Evolutionary conservation across 1,140 invertebrate species (phyloP).

Genomic region (Subanguina moxae): DNA sequence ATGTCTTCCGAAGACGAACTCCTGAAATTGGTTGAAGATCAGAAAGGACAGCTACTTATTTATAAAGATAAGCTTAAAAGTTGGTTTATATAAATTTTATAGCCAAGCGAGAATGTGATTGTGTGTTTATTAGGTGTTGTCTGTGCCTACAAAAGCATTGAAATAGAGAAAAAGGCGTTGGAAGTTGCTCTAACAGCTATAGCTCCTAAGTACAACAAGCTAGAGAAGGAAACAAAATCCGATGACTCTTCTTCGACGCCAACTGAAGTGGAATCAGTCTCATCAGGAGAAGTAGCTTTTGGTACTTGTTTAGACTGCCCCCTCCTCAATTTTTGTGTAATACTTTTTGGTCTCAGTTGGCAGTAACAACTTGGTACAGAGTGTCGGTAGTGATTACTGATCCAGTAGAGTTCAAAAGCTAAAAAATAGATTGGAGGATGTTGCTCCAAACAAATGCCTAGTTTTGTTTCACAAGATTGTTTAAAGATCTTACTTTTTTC

Average conservation of each 20-base stretch:
- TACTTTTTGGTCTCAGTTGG: no score
- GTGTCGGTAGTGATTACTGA: no score
- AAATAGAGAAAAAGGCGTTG: slow-evolving; percentile 41
- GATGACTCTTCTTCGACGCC: neutral
- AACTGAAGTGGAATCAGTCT: neutral
- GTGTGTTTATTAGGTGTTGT: slow-evolving; percentile 37
- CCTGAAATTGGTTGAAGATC: slow-evolving; percentile 34
- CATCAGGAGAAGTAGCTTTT: neutral
- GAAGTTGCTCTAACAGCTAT: slow-evolving; percentile 39
- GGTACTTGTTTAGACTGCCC: no score
- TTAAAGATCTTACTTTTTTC: slow-evolving; percentile 4
- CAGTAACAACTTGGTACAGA: no score
- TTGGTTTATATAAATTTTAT: slow-evolving; percentile 26
- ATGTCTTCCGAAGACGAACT: slow-evolving; percentile 16
- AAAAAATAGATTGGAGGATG: no score
- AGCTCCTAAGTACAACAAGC: neutral
- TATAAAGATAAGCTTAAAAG: slow-evolving; percentile 50
- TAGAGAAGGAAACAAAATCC: neutral
- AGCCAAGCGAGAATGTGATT: neutral
- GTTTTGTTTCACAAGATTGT: no score
- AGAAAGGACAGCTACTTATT: slow-evolving; percentile 33
- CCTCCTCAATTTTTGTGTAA: no score
- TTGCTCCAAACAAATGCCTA: no score
- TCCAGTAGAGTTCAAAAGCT: no score
- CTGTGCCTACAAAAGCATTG: slow-evolving; percentile 40